Conservation (phyloP, 2,888 invertebrate genomes). For the Merodon equestris region DNA sequence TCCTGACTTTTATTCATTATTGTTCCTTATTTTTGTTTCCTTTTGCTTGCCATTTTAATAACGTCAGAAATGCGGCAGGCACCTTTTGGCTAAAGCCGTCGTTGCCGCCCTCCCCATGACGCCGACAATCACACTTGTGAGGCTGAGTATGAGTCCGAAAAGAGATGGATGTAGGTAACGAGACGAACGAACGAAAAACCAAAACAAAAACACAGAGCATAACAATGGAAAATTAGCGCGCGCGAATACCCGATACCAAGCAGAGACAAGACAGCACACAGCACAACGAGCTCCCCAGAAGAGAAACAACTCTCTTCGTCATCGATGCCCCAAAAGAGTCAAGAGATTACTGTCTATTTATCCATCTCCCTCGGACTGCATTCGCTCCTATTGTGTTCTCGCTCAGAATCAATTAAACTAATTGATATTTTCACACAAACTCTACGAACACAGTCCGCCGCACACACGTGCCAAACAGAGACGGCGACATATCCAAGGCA, state of each 20-base stretch:
- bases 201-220: conserved; percentile 66
- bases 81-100: conserved; percentile 38
- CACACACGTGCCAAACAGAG: conserved; percentile 3
- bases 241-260: conserved; percentile 55
- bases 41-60: conserved; percentile 67
- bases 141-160: conserved; percentile 42
- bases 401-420: conserved; percentile 66
- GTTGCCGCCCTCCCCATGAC: conserved; percentile 38
- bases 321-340: not conserved
- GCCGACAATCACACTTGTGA: conserved; percentile 48
- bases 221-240: conserved; percentile 69
- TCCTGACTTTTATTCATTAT: conserved; percentile 59
- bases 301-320: conserved; percentile 9
- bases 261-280: too few species aligned
- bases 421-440: conserved; percentile 66
- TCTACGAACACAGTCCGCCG: conserved; percentile 1
- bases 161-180: conserved; percentile 34
- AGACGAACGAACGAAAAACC: conserved; percentile 50
- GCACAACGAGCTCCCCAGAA: conserved; percentile 31
- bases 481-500: conserved; percentile 28
- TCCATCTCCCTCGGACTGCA: conserved; percentile 8
- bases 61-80: conserved; percentile 66
- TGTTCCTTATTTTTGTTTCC: conserved; percentile 55
- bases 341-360: conserved; percentile 1
- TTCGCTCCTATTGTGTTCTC: conserved; percentile 26